A percentile compares a stretch with the other conserved stretches of the same genome.
Conservation (phyloP, 2,797 vertebrate species). For the Leuciscus waleckii region DNA sequence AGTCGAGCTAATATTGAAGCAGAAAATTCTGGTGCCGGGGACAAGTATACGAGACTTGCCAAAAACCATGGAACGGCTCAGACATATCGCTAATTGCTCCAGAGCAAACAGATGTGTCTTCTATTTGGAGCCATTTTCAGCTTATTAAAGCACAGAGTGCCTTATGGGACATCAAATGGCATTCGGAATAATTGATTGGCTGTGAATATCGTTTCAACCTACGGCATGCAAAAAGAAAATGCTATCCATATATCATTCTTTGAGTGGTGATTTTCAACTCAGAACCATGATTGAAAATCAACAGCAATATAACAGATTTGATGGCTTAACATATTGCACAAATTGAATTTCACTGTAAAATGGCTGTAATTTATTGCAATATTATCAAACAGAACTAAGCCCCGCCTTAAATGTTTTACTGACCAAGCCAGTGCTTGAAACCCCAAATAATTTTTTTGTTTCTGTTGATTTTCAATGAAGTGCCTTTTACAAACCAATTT, state of each 20-base stretch:
- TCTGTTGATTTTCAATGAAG: not conserved
- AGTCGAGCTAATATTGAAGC: conserved; percentile 74
- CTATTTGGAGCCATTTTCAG: conserved; percentile 68
- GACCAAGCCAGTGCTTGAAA: not conserved
- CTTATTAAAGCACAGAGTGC: conserved; percentile 70
- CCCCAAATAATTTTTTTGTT: no score
- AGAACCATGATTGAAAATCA: conserved; percentile 1
- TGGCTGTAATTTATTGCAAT: not conserved
- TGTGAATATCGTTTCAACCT: not conserved
- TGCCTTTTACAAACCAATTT: not conserved
- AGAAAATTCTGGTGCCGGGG: conserved; percentile 69
- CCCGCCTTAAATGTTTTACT: not conserved
- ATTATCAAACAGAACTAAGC: not conserved
- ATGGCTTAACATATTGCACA: not conserved
- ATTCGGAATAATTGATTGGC: conserved; percentile 10
- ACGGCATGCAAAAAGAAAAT: not conserved
- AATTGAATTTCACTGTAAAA: not conserved
- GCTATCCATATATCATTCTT: conserved; percentile 27
- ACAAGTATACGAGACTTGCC: conserved; percentile 63
- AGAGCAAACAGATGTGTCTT: conserved; percentile 75
- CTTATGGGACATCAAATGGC: conserved; percentile 67
- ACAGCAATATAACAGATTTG: conserved; percentile 4
- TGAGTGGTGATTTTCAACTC: not conserved
- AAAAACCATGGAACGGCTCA: conserved; percentile 56
- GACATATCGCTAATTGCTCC: conserved; percentile 70